Evolutionary conservation across 2,888 invertebrate species (phyloP).

Genomic region (Heliconius ethilla): DNA sequence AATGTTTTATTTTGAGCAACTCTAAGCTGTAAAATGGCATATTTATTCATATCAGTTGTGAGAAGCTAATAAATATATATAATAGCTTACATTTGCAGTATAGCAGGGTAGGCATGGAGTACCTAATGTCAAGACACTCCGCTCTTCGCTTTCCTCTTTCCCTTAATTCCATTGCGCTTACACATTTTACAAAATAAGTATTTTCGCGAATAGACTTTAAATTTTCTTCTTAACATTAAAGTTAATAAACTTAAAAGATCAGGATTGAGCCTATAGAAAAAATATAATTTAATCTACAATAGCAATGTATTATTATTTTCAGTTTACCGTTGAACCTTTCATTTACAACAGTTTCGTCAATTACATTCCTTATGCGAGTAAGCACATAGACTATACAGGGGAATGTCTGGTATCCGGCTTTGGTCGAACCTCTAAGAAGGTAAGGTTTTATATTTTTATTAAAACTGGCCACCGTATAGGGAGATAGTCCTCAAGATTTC

Average conservation of each 20-base stretch:
- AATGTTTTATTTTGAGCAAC: neutral
- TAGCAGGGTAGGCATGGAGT: neutral
- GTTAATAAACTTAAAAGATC: neutral
- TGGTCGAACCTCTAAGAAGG: constrained; percentile 50
- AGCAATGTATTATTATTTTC: constrained; percentile 40
- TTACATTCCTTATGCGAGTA: constrained; percentile 54
- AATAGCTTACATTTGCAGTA: neutral
- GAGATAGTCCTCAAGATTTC: too few species aligned
- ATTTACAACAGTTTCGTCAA: constrained; percentile 51
- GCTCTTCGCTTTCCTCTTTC: too few species aligned
- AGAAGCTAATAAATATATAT: neutral
- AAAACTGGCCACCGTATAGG: neutral
- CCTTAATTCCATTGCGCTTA: too few species aligned
- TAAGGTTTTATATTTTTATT: constrained; percentile 11
- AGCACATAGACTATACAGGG: constrained; percentile 53
- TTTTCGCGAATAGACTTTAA: too few species aligned
- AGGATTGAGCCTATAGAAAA: neutral
- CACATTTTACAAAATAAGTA: too few species aligned
- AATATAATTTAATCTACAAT: neutral
- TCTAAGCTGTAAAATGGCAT: neutral
- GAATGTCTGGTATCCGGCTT: constrained; percentile 61
- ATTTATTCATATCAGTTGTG: neutral
- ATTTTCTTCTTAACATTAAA: too few species aligned
- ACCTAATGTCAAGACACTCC: neutral
- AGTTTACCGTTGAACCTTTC: constrained; percentile 51